Base-by-base conservation (phyloP, 1,140 invertebrate genomes). In the Psilanteris sp. region DNA sequence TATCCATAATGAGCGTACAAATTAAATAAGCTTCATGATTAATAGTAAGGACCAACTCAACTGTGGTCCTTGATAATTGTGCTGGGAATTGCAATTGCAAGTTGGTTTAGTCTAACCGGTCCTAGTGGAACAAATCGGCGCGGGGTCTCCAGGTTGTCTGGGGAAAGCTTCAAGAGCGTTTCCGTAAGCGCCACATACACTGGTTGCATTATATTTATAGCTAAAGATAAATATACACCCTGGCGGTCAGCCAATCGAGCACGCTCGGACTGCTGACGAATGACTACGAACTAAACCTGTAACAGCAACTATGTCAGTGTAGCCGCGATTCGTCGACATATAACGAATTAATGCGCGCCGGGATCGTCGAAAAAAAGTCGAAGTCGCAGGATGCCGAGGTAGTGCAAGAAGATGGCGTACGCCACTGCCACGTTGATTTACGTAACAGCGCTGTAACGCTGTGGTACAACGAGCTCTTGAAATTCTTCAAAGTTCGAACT, bases 211-310 rank as follows among this genome's bases (percentile, higher is more conserved):
- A 84, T 88, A 88, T 87, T 86, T 86, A 87, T 87, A 87, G 84
- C 82, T 84, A 81, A 72, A 80, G 83, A 85, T 85, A 86, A 87
- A 88, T 88, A 88, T 87, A 87, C 78, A 85, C 77, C 57, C 72
- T 88, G 87, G 87, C 86, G 13, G 29, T 7, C 3, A 27, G 79
- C 85, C 87, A 88, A 85, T 72, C 71, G 67, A 79, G 61, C 79
- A 81, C 76, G 80, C 78, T 80, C 72, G 44, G 66, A 26, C 71
- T 36, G 68, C 68, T 59, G 74, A 80, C 77, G 77, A 78, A 68
- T 52, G 34, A 73, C 48, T 64, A 43, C 61, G 74, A 74, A 68
- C 81, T 81, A 83, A 81, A 75, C 79, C 75, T 55, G 83, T 83
- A 84, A 83, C 81, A 82, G 81, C 78, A 81, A 78, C 80, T 79